Percentiles rank a stretch among this genome's conserved stretches.
phyloP scores from a whole-genome alignment of 2,113 vertebrate species.

The Gambusia affinis region DNA sequence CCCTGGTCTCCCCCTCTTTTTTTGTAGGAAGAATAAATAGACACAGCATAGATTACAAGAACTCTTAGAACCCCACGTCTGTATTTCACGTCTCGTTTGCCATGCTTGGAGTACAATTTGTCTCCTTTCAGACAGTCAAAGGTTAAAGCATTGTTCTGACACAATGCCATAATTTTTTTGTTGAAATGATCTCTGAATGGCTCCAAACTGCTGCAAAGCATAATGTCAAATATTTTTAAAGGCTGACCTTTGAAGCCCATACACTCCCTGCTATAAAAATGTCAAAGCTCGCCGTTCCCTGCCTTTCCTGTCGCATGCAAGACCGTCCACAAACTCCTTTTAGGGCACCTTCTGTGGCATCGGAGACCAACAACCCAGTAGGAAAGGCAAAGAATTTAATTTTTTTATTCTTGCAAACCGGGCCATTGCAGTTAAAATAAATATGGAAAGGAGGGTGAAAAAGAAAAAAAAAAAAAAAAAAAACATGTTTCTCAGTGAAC shows the following conservation, averaged over 20 bases:
- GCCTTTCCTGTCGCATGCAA: slow-evolving; percentile 34
- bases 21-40: slow-evolving; percentile 62
- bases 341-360: slow-evolving; percentile 43
- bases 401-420: slow-evolving; percentile 23
- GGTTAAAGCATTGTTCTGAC: slow-evolving; percentile 66
- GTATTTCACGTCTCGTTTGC: slow-evolving; percentile 47
- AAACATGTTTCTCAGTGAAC: slow-evolving; percentile 11
- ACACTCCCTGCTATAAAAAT: slow-evolving; percentile 64
- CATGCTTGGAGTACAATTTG: slow-evolving; percentile 37
- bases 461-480: slow-evolving; percentile 9
- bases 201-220: slow-evolving; percentile 40
- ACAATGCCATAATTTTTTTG: slow-evolving; percentile 11
- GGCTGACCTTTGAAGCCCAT: slow-evolving; percentile 66
- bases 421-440: slow-evolving; percentile 40
- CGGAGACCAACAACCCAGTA: slow-evolving; percentile 35
- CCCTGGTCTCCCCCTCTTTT: slow-evolving; percentile 24
- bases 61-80: slow-evolving; percentile 50
- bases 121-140: slow-evolving; percentile 52
- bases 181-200: slow-evolving; percentile 35
- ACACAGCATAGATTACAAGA: slow-evolving; percentile 48
- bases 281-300: slow-evolving; percentile 52
- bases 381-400: slow-evolving; percentile 30
- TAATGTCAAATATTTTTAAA: slow-evolving; percentile 62
- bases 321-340: slow-evolving; percentile 18
- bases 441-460: not conserved